Conservation (phyloP, 2,113 vertebrate genomes). For the Zosterops japonicus region DNA sequence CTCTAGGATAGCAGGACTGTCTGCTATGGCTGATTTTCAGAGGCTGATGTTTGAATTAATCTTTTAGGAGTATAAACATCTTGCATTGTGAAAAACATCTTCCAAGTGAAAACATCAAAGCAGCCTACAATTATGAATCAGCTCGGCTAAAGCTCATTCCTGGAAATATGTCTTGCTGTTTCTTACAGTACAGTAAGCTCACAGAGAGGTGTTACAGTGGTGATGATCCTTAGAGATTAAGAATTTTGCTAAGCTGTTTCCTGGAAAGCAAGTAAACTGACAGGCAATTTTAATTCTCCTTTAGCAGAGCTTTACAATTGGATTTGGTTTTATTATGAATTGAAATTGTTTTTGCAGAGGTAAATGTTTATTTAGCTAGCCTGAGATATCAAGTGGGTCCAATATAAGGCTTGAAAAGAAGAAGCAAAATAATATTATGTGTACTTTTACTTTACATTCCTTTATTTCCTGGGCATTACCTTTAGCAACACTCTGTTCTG, state of each 20-base stretch:
- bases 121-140: not conserved
- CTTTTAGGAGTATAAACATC: not conserved
- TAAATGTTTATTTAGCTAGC: not conserved
- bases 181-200: not conserved
- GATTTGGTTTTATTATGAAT: not conserved
- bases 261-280: not conserved
- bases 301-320: not conserved
- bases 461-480: not conserved
- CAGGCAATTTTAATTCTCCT: not conserved
- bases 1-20: not conserved
- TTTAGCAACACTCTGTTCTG: not conserved
- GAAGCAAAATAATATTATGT: not conserved
- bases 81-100: not conserved
- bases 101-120: not conserved
- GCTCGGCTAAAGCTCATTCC: not conserved
- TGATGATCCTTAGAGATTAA: not conserved
- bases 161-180: not conserved
- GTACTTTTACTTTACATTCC: not conserved
- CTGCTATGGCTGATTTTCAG: not conserved
- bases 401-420: not conserved
- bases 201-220: not conserved
- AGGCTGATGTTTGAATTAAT: not conserved
- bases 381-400: not conserved
- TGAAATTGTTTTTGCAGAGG: not conserved
- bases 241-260: not conserved